Evolutionary conservation across 2,888 invertebrate genomes (phyloP), one percentile per base, ranked within the genome.

Genomic region (Cinara cedri): DNA sequence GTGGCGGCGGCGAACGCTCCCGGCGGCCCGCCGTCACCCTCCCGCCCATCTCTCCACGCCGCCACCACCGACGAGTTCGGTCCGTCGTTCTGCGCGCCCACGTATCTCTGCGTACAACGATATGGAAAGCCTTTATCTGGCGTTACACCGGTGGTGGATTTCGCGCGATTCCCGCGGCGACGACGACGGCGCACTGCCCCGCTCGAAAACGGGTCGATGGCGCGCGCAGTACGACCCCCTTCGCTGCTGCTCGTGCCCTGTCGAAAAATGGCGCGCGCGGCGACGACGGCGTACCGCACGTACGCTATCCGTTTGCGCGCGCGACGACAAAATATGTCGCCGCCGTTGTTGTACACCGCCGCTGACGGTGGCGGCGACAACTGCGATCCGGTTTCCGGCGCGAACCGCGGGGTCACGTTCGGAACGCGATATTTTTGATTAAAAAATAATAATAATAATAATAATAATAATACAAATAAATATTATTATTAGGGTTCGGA

Each of bases 191-290:
- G 54, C 55, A 34, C 46, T 51, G 0, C 19, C 14, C 1, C 11
- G 44, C 16, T 19, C 60, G 6, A 46, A 57, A 68, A 78, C 76
- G 68, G 76, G 76, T 78, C 76, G 76, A 78, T 78, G 74, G 74
- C 63, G 74, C 44, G 42, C 62, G 51, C 51, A 42, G 51, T 11
- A 11, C 51, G 8, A 14, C 51, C 46, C 63, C 14, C 13, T 8
- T 4, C 16, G 44, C 26, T 26, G 24, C 26, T 10, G 49, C 51
- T 11, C 68, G 13, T 34, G 62, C 24, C 11, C 13, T 26, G 1
- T 4, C 16, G 26, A 62, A 72, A 74, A 74, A 74, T 63, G 72
- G 72, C 62, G 72, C 21, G 10, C 24, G 24, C 13, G 44, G 14
- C 46, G 19, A 13, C n/a, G n/a, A n/a, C n/a, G n/a, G n/a, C n/a